Evolutionary conservation across 1,140 invertebrate genomes (phyloP).

Genomic region (Drosophila micromelanica): DNA sequence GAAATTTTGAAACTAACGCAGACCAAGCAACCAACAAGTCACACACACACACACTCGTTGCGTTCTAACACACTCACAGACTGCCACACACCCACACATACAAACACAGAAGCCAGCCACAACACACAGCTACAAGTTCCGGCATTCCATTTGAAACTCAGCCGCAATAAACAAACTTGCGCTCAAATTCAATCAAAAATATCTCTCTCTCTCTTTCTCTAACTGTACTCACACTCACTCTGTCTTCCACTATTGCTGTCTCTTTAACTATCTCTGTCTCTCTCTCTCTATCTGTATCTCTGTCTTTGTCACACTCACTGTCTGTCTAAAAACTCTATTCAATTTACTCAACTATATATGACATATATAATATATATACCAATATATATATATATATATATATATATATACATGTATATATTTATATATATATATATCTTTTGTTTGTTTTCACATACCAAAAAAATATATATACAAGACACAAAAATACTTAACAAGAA

Average conservation of each 20-base stretch:
- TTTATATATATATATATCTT: slow-evolving; percentile 19
- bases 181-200: slow-evolving; percentile 34
- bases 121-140: slow-evolving; percentile 18
- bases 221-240: slow-evolving; percentile 27
- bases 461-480: slow-evolving; percentile 23
- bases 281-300: slow-evolving; percentile 47
- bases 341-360: slow-evolving; percentile 28
- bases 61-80: slow-evolving; percentile 35
- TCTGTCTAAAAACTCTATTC: slow-evolving; percentile 54
- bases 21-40: slow-evolving; percentile 55
- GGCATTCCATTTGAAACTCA: slow-evolving; percentile 33
- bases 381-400: slow-evolving; percentile 21
- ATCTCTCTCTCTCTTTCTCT: slow-evolving; percentile 38
- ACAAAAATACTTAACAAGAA: slow-evolving; percentile 2
- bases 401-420: slow-evolving; percentile 26
- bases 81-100: slow-evolving; percentile 25
- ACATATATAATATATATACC: slow-evolving; percentile 27
- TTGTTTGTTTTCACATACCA: slow-evolving; percentile 67
- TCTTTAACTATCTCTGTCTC: slow-evolving; percentile 45
- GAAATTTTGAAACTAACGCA: slow-evolving; percentile 44
- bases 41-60: slow-evolving; percentile 39
- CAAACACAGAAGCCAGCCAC: slow-evolving; percentile 5
- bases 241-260: slow-evolving; percentile 27
- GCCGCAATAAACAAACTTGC: slow-evolving; percentile 28
- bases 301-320: slow-evolving; percentile 64